Conservation (phyloP, 2,888 invertebrate species). For the Chrysolina haemoptera region DNA sequence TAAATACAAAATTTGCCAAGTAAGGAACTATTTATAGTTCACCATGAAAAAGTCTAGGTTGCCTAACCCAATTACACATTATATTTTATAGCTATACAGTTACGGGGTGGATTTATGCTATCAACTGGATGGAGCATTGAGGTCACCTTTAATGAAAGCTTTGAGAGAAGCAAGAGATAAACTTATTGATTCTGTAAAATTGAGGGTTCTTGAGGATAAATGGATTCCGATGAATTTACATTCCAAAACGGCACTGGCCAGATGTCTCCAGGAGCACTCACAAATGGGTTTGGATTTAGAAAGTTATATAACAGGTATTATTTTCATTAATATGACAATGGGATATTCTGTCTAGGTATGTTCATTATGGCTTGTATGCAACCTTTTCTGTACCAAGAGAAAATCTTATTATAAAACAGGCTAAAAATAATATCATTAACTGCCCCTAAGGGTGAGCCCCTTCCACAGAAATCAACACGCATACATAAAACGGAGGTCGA, state of each 20-base stretch:
- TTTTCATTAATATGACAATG: not conserved
- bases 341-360: too few relatives aligned
- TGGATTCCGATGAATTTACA: constrained; percentile 89
- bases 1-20: too few relatives aligned
- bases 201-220: constrained; percentile 83
- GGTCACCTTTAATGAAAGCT: constrained; percentile 82
- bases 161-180: constrained; percentile 86
- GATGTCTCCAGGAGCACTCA: constrained; percentile 80
- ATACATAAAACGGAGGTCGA: too few relatives aligned
- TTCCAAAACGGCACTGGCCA: constrained; percentile 72
- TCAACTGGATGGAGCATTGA: constrained; percentile 88
- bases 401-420: too few relatives aligned
- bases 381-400: too few relatives aligned
- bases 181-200: constrained; percentile 85
- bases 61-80: too few relatives aligned
- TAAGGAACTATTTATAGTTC: too few relatives aligned
- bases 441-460: too few relatives aligned
- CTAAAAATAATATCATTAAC: too few relatives aligned
- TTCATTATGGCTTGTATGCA: too few relatives aligned
- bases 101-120: constrained; percentile 93
- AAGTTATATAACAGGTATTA: constrained; percentile 74
- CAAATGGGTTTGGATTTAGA: constrained; percentile 80
- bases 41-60: too few relatives aligned
- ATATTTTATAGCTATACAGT: constrained; percentile 70
- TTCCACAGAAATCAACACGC: too few relatives aligned